phyloP scores from a whole-genome alignment of 2,113 vertebrate genomes.

The Otocyon megalotis region DNA sequence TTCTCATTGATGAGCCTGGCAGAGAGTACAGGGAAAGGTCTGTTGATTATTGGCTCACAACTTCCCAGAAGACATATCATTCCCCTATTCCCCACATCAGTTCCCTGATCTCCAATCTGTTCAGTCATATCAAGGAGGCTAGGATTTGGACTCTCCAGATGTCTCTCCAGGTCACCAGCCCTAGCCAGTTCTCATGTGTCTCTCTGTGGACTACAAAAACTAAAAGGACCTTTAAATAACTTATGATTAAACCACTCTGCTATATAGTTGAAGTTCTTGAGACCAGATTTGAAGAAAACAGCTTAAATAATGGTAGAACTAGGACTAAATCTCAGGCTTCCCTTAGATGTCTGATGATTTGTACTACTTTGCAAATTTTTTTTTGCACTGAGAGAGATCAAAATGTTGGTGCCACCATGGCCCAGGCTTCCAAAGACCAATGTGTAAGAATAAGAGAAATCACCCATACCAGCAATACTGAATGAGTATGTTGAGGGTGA shows the following conservation, averaged over 20 bases:
- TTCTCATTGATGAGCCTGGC: slow-evolving; percentile 98
- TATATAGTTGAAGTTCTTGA: background rate
- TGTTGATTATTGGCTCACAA: background rate
- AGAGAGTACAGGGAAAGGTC: background rate
- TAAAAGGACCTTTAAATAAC: background rate
- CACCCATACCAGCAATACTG: background rate
- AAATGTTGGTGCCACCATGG: background rate
- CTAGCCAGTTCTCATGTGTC: background rate
- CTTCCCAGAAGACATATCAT: background rate
- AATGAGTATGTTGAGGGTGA: background rate
- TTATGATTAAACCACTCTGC: background rate
- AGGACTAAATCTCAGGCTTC: background rate
- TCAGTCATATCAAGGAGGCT: background rate
- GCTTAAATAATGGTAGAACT: background rate
- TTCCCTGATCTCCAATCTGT: background rate
- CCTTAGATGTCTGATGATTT: background rate
- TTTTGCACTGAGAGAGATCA: background rate
- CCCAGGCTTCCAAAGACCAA: background rate
- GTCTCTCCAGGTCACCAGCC: background rate
- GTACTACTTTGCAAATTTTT: background rate
- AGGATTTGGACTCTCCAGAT: background rate
- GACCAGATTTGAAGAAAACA: background rate
- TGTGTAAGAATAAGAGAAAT: background rate
- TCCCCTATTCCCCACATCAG: background rate
- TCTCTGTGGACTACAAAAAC: background rate